These are phyloP conservation scores for Hylaeus anthracinus DNA, from an alignment of 1,140 invertebrate genomes.

Conservation along the genomic window DNA sequence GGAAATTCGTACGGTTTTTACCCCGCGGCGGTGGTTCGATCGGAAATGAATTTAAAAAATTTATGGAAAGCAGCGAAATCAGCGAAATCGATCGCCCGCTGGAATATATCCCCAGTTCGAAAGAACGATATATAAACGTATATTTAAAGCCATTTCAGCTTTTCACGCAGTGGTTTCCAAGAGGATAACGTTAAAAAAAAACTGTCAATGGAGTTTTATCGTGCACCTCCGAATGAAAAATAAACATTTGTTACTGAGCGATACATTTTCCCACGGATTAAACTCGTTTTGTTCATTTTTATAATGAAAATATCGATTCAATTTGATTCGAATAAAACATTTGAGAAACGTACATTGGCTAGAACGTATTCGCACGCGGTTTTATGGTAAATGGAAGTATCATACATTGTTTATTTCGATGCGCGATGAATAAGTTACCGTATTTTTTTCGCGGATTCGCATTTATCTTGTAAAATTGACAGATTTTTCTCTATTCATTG, in stretches of 20 bases:
- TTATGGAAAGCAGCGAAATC: background rate
- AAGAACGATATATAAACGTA: background rate
- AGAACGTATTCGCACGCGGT: too few relatives aligned
- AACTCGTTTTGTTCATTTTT: too few relatives aligned
- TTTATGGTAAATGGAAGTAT: too few relatives aligned
- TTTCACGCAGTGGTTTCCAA: background rate
- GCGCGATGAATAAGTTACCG: too few relatives aligned
- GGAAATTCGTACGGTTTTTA: background rate
- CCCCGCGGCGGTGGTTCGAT: background rate
- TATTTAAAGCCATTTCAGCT: background rate
- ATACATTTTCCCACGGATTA: too few relatives aligned
- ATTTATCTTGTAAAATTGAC: too few relatives aligned
- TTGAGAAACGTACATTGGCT: too few relatives aligned
- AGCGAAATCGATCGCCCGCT: background rate
- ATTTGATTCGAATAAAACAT: too few relatives aligned
- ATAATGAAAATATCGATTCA: too few relatives aligned
- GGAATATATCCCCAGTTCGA: background rate
- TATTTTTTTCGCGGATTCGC: too few relatives aligned
- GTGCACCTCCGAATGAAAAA: background rate
- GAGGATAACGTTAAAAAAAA: background rate
- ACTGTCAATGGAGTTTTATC: background rate
- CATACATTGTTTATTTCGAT: too few relatives aligned
- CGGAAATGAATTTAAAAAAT: slow-evolving; percentile 1
- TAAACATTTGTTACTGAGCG: background rate
- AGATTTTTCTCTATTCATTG: too few relatives aligned